Evolutionary conservation across 2,888 invertebrate species (phyloP), one percentile per base, ranked within the genome.

Genomic region (Synanthedon formicaeformis): DNA sequence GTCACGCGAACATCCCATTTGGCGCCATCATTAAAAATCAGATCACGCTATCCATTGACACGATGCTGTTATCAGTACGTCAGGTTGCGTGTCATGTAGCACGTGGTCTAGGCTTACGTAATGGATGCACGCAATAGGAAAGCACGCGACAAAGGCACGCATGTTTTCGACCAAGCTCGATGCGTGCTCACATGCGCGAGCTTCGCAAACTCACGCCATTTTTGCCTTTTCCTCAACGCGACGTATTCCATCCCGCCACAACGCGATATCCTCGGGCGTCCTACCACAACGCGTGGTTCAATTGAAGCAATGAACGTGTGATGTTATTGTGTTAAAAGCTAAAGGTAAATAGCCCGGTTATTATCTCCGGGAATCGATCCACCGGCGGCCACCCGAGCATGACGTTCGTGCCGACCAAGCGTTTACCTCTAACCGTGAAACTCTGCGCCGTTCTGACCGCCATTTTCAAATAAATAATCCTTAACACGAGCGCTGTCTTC

Each of bases 11-110:
- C 69, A 70, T 72, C 72, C 75, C 75, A 73, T 76, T 71, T 64
- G 54, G 57, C 62, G 66, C 63, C 73, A 73, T 75, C 78, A 80
- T 79, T 78, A 78, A 78, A 73, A 75, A 79, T 75, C 78, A 74
- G 70, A 75, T 75, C 83, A 85, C 85, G 85, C 85, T 60, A 85
- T 78, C 73, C 85, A 85, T 86, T 85, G 84, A 81, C 81, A 84
- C 75, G 67, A 61, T 51, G 51, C 52, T 64, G 72, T 67, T 78
- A 76, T 75, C 72, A 73, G 52, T 61, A 68, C 72, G 66, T 71
- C 71, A 61, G 67, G 60, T 83, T 70, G 85, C 85, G 85, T 85
- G 85, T 62, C 59, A 45, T 49, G 51, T 53, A 48, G 63, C 82
- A 83, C 84, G 83, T 84, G 81, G 74, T 60, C 59, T 54, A 58